These are phyloP conservation scores for Autographa pulchrina DNA, from an alignment of 2,888 invertebrate species.

Conservation along the genomic window DNA sequence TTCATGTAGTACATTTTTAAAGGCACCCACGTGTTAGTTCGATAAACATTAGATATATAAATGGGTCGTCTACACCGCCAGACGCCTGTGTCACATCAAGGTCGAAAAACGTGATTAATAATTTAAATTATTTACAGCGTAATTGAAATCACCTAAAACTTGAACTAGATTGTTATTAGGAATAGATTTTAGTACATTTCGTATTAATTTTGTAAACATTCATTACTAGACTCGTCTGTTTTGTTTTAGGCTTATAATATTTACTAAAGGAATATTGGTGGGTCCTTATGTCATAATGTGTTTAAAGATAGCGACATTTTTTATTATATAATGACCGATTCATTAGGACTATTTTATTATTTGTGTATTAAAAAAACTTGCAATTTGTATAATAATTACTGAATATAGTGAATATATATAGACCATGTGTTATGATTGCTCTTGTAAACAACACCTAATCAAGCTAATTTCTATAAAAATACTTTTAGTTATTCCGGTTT, in stretches of 20 bases:
- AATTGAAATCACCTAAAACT: background rate
- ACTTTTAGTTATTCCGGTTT: background rate
- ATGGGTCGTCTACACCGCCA: slow-evolving; percentile 15
- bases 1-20: background rate
- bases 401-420: too few species aligned
- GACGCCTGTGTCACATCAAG: slow-evolving; percentile 34
- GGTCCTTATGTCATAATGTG: too few species aligned
- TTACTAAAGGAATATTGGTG: too few species aligned
- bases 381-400: too few species aligned
- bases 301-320: too few species aligned
- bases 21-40: slow-evolving; percentile 19
- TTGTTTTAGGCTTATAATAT: too few species aligned
- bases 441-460: too few species aligned
- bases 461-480: background rate
- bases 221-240: too few species aligned
- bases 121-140: background rate
- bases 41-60: slow-evolving; percentile 35
- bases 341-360: too few species aligned
- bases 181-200: background rate
- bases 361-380: too few species aligned
- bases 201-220: background rate
- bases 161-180: background rate
- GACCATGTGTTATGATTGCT: too few species aligned
- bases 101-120: slow-evolving; percentile 11
- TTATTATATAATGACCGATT: too few species aligned